A percentile compares a stretch with the other conserved stretches of the same genome.
phyloP scores from a whole-genome alignment of 2,888 invertebrate genomes.

The Monopis laevigella region DNA sequence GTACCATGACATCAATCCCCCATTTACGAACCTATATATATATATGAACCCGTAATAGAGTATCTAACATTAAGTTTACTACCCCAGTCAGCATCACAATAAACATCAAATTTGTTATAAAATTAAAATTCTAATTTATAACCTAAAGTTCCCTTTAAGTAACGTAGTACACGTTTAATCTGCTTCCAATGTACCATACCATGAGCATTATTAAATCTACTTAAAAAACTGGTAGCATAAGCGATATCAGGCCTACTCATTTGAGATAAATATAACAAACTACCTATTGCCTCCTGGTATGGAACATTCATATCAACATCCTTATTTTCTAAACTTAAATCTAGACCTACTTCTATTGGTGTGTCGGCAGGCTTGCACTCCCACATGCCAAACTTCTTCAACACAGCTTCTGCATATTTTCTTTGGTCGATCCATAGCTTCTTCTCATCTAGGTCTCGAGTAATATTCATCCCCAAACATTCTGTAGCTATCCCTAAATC shows the following conservation, averaged over 20 bases:
- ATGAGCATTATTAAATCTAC: slow-evolving; percentile 1
- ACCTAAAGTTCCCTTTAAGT: background rate
- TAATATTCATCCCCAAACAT: background rate
- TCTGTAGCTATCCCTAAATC: background rate
- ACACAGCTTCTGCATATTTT: slow-evolving; percentile 16
- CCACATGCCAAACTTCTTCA: background rate
- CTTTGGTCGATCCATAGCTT: slow-evolving; percentile 17
- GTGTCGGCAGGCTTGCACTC: slow-evolving; percentile 20
- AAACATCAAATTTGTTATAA: background rate
- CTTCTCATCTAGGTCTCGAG: background rate
- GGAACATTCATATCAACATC: slow-evolving; percentile 14
- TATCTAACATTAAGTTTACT: background rate
- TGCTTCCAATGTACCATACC: background rate
- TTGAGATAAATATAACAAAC: slow-evolving; percentile 13
- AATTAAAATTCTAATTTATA: background rate
- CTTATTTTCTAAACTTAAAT: slow-evolving; percentile 13
- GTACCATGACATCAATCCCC: too few relatives aligned
- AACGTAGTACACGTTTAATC: background rate
- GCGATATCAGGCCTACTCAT: background rate
- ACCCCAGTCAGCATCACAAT: slow-evolving; percentile 3
- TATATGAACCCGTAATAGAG: too few relatives aligned
- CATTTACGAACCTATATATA: too few relatives aligned
- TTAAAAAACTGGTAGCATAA: background rate
- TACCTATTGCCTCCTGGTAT: slow-evolving; percentile 21
- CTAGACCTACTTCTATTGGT: slow-evolving; percentile 18